Percentiles rank a stretch among this genome's conserved stretches.
phyloP scores from a whole-genome alignment of 2,113 vertebrate genomes.

The Ctenodactylus gundi region DNA sequence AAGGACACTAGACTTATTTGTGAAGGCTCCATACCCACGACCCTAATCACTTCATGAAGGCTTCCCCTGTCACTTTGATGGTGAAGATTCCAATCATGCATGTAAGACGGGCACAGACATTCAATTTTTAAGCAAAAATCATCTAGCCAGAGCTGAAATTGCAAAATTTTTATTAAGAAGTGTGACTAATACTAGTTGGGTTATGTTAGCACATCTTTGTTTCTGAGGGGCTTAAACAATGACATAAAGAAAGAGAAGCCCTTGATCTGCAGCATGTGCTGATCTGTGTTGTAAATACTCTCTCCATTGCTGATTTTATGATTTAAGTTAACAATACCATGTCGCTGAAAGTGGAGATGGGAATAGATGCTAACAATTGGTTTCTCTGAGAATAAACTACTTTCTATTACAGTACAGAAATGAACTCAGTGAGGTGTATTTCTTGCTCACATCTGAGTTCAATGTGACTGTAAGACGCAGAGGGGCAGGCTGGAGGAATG shows the following conservation, averaged over 20 bases:
- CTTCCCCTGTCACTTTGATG: not conserved
- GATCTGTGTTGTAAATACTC: not conserved
- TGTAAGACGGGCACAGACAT: not conserved
- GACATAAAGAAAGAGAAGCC: not conserved
- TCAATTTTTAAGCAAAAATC: not conserved
- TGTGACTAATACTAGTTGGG: not conserved
- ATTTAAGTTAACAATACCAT: not conserved
- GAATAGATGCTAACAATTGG: not conserved
- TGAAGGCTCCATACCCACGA: not conserved
- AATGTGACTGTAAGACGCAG: not conserved
- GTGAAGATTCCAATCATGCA: not conserved
- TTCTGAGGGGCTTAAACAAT: not conserved
- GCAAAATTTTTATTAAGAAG: not conserved
- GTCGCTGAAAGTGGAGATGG: not conserved
- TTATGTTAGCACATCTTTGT: not conserved
- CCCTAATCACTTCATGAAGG: not conserved
- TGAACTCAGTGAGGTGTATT: not conserved
- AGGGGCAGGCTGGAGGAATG: too few species aligned
- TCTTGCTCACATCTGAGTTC: not conserved
- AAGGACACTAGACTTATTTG: not conserved
- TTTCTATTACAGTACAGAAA: not conserved
- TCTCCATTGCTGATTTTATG: not conserved
- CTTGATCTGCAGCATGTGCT: constrained; percentile 14
- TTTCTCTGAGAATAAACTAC: not conserved
- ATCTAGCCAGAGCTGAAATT: not conserved